A percentile compares a stretch with the other conserved stretches of the same genome.
These are phyloP conservation scores for Torymus auratus DNA, from an alignment of 2,888 invertebrate species.

Conservation along the genomic window DNA sequence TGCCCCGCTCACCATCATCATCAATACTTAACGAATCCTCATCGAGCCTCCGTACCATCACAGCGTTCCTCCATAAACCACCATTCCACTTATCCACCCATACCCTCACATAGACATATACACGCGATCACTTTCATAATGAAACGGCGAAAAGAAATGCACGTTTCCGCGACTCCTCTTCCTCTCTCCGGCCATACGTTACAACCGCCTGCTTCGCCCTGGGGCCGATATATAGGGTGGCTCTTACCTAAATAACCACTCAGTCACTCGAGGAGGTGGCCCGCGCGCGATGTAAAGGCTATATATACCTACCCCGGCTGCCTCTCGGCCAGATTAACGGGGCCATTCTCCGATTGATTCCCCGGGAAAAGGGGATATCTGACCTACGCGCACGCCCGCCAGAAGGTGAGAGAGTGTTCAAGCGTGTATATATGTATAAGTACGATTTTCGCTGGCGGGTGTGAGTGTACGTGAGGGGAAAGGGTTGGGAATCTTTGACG, in stretches of 20 bases:
- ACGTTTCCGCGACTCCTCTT: conserved; percentile 54
- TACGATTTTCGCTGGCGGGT: too few species aligned
- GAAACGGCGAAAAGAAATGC: conserved; percentile 39
- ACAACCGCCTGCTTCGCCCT: not conserved
- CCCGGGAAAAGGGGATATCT: conserved; percentile 67
- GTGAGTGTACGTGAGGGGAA: too few species aligned
- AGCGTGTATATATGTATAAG: too few species aligned
- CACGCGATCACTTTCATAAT: conserved; percentile 51
- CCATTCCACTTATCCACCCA: too few species aligned
- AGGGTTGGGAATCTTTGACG: too few species aligned
- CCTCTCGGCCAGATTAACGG: conserved; percentile 74
- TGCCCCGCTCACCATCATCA: too few species aligned
- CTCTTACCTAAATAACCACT: conserved; percentile 77
- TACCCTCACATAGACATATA: too few species aligned
- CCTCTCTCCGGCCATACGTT: conserved; percentile 36
- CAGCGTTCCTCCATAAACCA: too few species aligned
- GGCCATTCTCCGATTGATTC: conserved; percentile 76
- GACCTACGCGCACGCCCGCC: conserved; percentile 53
- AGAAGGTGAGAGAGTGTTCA: too few species aligned
- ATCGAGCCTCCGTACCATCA: too few species aligned
- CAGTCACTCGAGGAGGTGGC: conserved; percentile 73
- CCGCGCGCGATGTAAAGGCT: conserved; percentile 73
- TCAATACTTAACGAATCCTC: too few species aligned
- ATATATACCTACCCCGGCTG: conserved; percentile 41
- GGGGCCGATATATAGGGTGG: conserved; percentile 59